Evolutionary conservation across 2,797 vertebrate species (phyloP).

Genomic region (Tapirus indicus): DNA sequence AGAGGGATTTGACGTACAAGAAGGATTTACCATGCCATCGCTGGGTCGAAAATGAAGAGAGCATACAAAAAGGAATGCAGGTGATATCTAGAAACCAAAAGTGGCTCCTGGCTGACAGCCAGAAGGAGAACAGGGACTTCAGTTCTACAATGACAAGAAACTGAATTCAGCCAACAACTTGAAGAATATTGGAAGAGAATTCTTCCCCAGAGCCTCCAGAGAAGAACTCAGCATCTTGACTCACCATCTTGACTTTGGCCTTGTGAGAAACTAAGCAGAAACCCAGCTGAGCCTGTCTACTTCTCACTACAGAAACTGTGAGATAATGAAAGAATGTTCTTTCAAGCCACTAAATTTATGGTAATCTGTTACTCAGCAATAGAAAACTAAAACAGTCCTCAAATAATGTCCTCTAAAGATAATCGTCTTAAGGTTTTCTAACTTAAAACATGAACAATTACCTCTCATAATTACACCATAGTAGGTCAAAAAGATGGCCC

Average conservation of each 20-base stretch:
- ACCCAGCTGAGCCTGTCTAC: neutral
- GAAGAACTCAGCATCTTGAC: neutral
- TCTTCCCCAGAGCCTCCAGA: neutral
- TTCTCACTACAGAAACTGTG: neutral
- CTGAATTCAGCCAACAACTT: neutral
- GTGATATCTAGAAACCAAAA: neutral
- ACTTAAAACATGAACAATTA: constrained; percentile 89
- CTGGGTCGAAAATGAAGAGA: neutral
- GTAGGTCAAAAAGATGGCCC: constrained; percentile 84
- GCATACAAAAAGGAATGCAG: neutral
- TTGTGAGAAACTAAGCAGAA: neutral
- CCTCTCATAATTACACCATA: constrained; percentile 88
- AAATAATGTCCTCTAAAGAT: constrained; percentile 87
- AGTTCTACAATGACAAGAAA: neutral
- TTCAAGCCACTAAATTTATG: neutral
- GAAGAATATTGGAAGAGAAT: neutral
- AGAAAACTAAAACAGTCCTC: constrained; percentile 54
- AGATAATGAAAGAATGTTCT: neutral
- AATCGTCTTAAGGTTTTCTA: constrained; percentile 86
- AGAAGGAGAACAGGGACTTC: neutral
- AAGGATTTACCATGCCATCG: neutral
- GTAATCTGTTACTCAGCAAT: neutral
- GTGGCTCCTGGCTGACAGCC: neutral
- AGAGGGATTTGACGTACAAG: neutral
- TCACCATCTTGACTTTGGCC: neutral